Evolutionary conservation across 2,797 vertebrate genomes (phyloP).

Genomic region (Lacerta agilis): DNA sequence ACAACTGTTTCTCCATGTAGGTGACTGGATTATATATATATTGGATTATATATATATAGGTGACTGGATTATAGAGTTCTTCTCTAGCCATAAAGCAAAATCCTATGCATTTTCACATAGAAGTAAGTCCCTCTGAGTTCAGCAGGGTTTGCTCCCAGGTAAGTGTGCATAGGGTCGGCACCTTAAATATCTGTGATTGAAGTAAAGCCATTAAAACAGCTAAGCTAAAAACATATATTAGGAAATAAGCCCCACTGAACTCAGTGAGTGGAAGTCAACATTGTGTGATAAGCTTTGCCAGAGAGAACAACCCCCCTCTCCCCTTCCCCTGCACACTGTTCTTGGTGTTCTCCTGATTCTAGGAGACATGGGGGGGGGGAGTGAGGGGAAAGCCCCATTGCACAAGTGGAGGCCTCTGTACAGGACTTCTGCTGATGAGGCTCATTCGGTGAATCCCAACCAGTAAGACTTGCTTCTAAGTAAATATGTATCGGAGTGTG

Average conservation of each 20-base stretch:
- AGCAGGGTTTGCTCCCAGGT: too few relatives aligned
- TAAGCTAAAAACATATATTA: too few relatives aligned
- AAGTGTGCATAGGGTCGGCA: too few relatives aligned
- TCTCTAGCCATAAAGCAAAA: neutral
- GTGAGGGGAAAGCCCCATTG: too few relatives aligned
- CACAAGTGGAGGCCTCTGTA: too few relatives aligned
- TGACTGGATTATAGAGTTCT: neutral
- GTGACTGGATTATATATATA: neutral
- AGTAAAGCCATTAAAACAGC: neutral
- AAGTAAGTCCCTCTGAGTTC: too few relatives aligned
- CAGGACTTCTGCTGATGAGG: neutral
- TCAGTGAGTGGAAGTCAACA: neutral
- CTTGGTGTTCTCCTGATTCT: too few relatives aligned
- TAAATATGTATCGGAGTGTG: neutral
- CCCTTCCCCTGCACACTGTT: too few relatives aligned
- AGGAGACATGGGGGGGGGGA: too few relatives aligned
- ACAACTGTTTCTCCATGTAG: neutral
- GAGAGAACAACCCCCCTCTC: too few relatives aligned
- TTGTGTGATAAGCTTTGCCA: too few relatives aligned
- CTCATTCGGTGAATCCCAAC: neutral
- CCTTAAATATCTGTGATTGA: neutral
- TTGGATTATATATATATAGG: neutral
- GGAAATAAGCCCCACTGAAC: neutral
- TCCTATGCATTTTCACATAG: neutral
- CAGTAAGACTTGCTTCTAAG: neutral